These are phyloP conservation scores for Pyrgilauda ruficollis DNA, from an alignment of 2,113 vertebrate species.

Conservation along the genomic window DNA sequence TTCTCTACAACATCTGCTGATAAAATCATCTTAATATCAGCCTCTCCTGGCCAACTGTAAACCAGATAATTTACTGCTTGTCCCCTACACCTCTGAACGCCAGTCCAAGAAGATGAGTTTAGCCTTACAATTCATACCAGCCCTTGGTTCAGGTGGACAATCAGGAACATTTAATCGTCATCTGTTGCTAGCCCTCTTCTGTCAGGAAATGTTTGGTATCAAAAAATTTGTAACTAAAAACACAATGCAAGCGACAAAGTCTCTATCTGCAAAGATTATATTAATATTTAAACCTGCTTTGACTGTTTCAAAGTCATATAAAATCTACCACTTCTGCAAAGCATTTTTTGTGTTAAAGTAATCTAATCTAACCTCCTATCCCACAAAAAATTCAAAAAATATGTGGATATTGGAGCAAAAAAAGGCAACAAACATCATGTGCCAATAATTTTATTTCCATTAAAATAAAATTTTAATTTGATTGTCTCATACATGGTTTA, in stretches of 20 bases:
- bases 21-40: neutral
- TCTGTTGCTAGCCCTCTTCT: neutral
- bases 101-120: neutral
- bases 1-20: neutral
- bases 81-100: neutral
- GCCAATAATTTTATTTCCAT: neutral
- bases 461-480: neutral
- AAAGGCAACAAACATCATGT: neutral
- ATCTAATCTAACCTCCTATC: neutral
- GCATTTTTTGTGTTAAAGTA: neutral
- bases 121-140: neutral
- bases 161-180: neutral
- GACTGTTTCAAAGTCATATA: neutral
- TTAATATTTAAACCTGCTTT: neutral
- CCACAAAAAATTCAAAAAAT: neutral
- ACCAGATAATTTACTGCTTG: neutral
- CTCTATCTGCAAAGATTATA: neutral
- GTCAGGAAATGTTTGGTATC: neutral
- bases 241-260: neutral
- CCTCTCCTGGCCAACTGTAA: neutral
- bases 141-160: neutral
- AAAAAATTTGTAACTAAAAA: neutral
- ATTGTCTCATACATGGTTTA: neutral
- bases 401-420: neutral
- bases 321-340: neutral